Base-by-base conservation (phyloP, 2,888 invertebrate species). In the Drosophila macrospina region DNA sequence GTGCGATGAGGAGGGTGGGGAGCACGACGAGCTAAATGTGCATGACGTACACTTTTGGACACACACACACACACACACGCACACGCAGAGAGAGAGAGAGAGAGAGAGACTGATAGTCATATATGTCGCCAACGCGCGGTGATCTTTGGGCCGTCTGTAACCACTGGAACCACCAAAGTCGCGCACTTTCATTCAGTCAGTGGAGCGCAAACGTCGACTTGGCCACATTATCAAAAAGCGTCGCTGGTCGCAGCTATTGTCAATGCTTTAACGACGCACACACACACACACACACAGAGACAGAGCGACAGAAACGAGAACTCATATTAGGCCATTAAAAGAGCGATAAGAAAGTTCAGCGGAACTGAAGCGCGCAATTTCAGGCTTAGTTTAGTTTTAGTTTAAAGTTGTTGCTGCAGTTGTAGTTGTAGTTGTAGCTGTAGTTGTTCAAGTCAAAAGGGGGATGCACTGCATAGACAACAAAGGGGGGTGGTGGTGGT, bases 291-390 rank as follows among this genome's bases (percentile, higher is more conserved):
- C 64, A 42, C 51, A 41, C 47, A 62, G 28, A 32, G 30, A 10
- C 45, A 4, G n/a, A 41, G 16, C 7, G 26, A 15, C 47, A 44
- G 52, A 48, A 55, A 67, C 56, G 69, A 80, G 77, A 70, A 71
- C 88, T 69, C 88, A 83, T 88, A 84, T 84, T 83, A 70, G 88
- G 81, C 83, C 88, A 83, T 88, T 83, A 88, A 88, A 88, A 85
- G 80, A 83, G 88, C 88, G 85, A 85, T 85, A 85, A 85, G 85
- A 89, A 89, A 85, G 88, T 89, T 85, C 88, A 85, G 88, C 85
- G 85, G 85, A 85, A 85, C 85, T 89, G 85, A 85, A 85, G 86
- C 88, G 89, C 74, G 85, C 83, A 84, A 84, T 84, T 84, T 84
- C 83, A 84, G 83, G 83, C 83, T 84, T 82, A 82, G 85, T 84